Evolutionary conservation across 1,140 invertebrate genomes (phyloP).

Genomic region (Macrocentrus cingulum): DNA sequence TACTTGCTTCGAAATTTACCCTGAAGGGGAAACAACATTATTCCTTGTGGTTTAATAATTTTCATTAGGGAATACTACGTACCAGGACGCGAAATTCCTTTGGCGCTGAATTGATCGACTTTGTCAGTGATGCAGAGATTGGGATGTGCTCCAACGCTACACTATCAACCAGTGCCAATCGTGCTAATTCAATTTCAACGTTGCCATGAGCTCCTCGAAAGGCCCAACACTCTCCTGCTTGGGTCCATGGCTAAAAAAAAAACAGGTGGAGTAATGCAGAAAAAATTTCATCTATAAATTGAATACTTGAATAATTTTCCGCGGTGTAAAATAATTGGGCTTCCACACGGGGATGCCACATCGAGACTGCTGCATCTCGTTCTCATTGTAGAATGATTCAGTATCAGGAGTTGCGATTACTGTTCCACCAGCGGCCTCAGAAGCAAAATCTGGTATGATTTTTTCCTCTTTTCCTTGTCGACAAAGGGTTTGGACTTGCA

Average conservation of each 20-base stretch:
- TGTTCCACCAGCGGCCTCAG: constrained; percentile 42
- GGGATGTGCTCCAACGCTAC: constrained; percentile 90
- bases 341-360: constrained; percentile 45
- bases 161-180: constrained; percentile 59
- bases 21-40: constrained; percentile 27
- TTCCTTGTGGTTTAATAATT: constrained; percentile 9
- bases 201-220: constrained; percentile 83
- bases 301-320: constrained; percentile 43
- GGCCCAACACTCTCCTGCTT: constrained; percentile 92
- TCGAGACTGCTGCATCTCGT: constrained; percentile 29
- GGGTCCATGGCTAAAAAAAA: constrained; percentile 37
- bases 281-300: neutral
- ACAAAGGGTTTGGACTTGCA: constrained; percentile 24
- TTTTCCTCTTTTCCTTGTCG: constrained; percentile 21
- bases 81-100: constrained; percentile 84
- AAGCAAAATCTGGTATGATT: constrained; percentile 45
- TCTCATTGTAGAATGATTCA: constrained; percentile 32
- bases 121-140: constrained; percentile 68
- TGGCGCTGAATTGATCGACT: constrained; percentile 88
- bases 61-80: constrained; percentile 37
- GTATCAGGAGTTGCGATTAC: constrained; percentile 44
- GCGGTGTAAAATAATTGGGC: constrained; percentile 37
- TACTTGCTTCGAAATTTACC: constrained; percentile 28
- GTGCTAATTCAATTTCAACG: constrained; percentile 45
- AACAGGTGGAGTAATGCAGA: neutral